Conservation (phyloP, 2,888 invertebrate species). For the Tricholauxania praeusta region DNA sequence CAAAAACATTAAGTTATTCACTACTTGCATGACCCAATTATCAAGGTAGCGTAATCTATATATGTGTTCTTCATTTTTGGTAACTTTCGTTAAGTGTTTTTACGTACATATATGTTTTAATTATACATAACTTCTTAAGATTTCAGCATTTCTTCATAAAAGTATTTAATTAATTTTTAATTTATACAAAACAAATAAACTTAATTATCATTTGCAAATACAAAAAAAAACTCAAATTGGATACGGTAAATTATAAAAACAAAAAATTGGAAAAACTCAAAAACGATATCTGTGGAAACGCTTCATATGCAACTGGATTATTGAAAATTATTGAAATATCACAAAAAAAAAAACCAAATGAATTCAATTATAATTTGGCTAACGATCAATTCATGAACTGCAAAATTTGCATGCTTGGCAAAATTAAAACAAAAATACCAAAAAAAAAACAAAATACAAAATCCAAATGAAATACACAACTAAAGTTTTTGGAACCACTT, state of each 20-base stretch:
- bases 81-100: no score
- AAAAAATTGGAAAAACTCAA: constrained; percentile 38
- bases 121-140: no score
- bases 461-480: constrained; percentile 41
- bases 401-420: constrained; percentile 42
- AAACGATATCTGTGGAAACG: constrained; percentile 43
- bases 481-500: constrained; percentile 69
- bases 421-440: constrained; percentile 46
- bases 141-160: no score
- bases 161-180: constrained; percentile 25
- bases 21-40: no score
- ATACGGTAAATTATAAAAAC: constrained; percentile 45
- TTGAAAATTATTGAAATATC: constrained; percentile 29
- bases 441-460: constrained; percentile 50
- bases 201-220: constrained; percentile 51
- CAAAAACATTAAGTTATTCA: no score
- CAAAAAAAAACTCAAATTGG: constrained; percentile 43
- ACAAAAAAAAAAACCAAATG: constrained; percentile 43
- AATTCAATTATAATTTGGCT: constrained; percentile 37
- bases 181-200: constrained; percentile 26
- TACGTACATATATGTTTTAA: no score
- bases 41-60: no score
- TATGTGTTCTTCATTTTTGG: no score
- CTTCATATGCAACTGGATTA: constrained; percentile 52
- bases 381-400: constrained; percentile 36